These are phyloP conservation scores for Xanthorhoe designata DNA, from an alignment of 2,888 invertebrate species.

Conservation along the genomic window DNA sequence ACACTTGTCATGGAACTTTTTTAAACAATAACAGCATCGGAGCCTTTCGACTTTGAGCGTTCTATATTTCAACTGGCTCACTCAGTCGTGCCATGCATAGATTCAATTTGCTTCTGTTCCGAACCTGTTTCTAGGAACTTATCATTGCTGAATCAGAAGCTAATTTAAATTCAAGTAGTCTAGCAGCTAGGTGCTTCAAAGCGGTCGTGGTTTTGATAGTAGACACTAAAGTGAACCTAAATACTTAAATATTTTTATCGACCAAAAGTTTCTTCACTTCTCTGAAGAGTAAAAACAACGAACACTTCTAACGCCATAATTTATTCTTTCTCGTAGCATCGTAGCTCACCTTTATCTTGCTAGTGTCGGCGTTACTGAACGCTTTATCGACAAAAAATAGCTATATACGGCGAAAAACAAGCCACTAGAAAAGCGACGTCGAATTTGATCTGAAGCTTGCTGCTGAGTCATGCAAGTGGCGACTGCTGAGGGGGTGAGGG, in stretches of 20 bases:
- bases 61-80: constrained; percentile 41
- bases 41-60: constrained; percentile 34
- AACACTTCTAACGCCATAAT: constrained; percentile 51
- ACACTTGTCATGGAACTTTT: constrained; percentile 59
- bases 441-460: constrained; percentile 77
- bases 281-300: constrained; percentile 59
- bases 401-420: constrained; percentile 74
- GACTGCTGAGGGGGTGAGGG: constrained; percentile 49
- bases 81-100: constrained; percentile 34
- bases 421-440: constrained; percentile 71
- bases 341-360: constrained; percentile 64
- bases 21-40: constrained; percentile 36
- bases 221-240: constrained; percentile 11
- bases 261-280: constrained; percentile 47
- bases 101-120: constrained; percentile 32
- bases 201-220: constrained; percentile 8
- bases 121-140: constrained; percentile 35
- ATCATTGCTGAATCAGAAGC: constrained; percentile 35
- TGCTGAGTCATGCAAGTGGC: constrained; percentile 79
- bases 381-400: constrained; percentile 71
- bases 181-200: constrained; percentile 14
- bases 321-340: constrained; percentile 48
- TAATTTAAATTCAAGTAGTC: constrained; percentile 39
- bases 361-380: constrained; percentile 66
- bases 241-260: constrained; percentile 35